Percentiles rank a stretch among this genome's conserved stretches.
Conservation (phyloP, 1,140 invertebrate genomes). For the Drosophila bocki region DNA sequence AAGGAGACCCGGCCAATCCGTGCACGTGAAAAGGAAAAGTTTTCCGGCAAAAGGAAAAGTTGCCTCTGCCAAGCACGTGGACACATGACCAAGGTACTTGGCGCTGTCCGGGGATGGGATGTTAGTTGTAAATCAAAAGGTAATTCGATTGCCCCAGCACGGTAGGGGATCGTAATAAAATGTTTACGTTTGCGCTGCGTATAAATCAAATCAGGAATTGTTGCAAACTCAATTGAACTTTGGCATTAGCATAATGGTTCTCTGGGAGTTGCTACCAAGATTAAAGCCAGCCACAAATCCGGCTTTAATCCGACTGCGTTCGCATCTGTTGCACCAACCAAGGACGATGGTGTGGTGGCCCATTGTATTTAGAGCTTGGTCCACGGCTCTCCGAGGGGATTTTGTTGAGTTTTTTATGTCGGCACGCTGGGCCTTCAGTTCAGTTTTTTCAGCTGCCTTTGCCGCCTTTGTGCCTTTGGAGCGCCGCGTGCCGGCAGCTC, state of each 20-base stretch:
- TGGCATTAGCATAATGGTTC: constrained; percentile 32
- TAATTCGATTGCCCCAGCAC: constrained; percentile 30
- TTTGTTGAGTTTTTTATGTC: constrained; percentile 42
- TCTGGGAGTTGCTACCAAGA: neutral
- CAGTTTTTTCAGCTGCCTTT: constrained; percentile 45
- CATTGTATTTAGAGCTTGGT: constrained; percentile 77
- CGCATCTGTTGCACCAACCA: constrained; percentile 65
- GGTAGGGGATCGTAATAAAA: constrained; percentile 40
- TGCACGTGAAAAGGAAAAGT: constrained; percentile 49
- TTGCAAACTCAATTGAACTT: constrained; percentile 46
- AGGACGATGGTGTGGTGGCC: constrained; percentile 42
- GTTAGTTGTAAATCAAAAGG: constrained; percentile 54
- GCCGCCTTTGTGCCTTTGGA: constrained; percentile 67
- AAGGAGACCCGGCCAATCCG: neutral
- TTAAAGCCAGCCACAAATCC: constrained; percentile 11
- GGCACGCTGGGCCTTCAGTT: constrained; percentile 30
- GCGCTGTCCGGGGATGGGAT: constrained; percentile 8
- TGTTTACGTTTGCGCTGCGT: constrained; percentile 28
- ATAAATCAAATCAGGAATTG: constrained; percentile 46
- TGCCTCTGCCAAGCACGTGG: constrained; percentile 21
- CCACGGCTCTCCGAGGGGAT: constrained; percentile 50
- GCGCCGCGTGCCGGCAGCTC: constrained; percentile 35
- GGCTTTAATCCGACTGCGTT: constrained; percentile 50
- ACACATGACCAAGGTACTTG: constrained; percentile 29
- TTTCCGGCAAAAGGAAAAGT: constrained; percentile 36